Percentiles rank a stretch among this genome's conserved stretches.
phyloP scores from a whole-genome alignment of 2,888 invertebrate genomes.

The Lumbricus terrestris region DNA sequence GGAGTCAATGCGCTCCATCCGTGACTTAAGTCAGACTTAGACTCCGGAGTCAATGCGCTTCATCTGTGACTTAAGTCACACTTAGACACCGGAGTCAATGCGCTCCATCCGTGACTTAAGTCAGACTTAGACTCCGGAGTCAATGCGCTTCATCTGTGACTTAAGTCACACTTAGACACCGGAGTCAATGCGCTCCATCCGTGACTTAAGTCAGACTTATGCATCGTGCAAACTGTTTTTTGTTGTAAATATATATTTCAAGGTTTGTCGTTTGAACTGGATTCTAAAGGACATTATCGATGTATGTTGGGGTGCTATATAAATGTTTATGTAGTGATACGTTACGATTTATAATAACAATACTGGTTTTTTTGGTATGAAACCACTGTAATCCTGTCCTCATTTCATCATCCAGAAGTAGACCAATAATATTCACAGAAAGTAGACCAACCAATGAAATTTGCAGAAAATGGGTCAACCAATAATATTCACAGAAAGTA shows the following conservation, averaged over 20 bases:
- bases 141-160: conserved; percentile 26
- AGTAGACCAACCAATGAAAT: too few species aligned
- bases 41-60: conserved; percentile 30
- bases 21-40: background rate
- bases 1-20: conserved; percentile 30
- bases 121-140: conserved; percentile 28
- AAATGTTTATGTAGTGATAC: background rate
- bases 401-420: too few species aligned
- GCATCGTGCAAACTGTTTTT: background rate
- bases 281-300: background rate
- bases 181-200: conserved; percentile 30
- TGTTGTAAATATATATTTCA: background rate
- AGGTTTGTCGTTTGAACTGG: background rate
- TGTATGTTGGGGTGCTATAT: background rate
- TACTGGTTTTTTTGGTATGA: too few species aligned
- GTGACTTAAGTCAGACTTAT: too few species aligned
- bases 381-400: too few species aligned
- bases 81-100: conserved; percentile 31
- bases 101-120: conserved; percentile 17
- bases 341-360: too few species aligned
- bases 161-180: too few species aligned
- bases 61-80: background rate
- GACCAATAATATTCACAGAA: too few species aligned
- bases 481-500: too few species aligned
- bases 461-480: too few species aligned